A percentile compares a stretch with the other conserved stretches of the same genome.
Conservation (phyloP, 2,113 vertebrate genomes). For the Connochaetes taurinus region DNA sequence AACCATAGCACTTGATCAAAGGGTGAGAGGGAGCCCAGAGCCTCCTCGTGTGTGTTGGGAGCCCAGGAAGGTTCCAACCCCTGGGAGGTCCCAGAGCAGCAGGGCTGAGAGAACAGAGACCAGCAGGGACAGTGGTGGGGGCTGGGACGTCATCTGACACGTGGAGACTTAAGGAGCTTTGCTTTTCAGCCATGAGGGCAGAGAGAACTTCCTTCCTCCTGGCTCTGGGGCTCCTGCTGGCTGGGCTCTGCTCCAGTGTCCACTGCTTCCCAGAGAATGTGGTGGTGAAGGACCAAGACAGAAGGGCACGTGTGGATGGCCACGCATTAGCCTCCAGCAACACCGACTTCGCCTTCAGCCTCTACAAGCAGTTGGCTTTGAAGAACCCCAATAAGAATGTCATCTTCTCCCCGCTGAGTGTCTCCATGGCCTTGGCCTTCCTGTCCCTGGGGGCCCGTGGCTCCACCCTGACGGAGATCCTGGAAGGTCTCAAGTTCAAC, state of each 20-base stretch:
- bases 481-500: conserved; percentile 79
- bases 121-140: accelerated
- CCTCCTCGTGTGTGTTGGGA: background rate
- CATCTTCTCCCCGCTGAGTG: conserved; percentile 81
- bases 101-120: background rate
- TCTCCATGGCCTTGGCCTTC: conserved; percentile 79
- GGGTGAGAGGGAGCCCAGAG: background rate
- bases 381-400: conserved; percentile 67
- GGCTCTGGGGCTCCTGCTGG: background rate
- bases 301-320: background rate
- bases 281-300: background rate
- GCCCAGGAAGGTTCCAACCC: accelerated
- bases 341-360: background rate
- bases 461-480: conserved; percentile 78
- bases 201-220: background rate
- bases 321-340: conserved; percentile 72
- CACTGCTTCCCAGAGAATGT: accelerated
- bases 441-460: conserved; percentile 77
- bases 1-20: background rate
- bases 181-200: background rate
- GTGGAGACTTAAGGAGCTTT: background rate
- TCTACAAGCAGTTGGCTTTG: conserved; percentile 1
- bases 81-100: accelerated
- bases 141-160: accelerated
- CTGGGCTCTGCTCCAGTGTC: background rate